phyloP scores from a whole-genome alignment of 2,113 vertebrate species.

The Nematolebias whitei region DNA sequence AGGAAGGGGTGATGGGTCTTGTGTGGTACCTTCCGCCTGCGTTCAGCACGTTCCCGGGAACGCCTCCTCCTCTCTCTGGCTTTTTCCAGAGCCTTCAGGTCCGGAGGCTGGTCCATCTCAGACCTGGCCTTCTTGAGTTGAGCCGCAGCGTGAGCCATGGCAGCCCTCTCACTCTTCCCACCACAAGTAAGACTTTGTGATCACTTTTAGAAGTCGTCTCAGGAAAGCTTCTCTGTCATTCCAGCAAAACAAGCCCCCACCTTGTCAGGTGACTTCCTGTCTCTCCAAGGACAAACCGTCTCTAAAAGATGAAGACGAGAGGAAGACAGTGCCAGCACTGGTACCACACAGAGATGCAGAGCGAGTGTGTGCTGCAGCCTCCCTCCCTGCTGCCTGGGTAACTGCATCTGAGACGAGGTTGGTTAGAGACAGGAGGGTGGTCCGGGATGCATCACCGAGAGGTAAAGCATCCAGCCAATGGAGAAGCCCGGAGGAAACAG shows the following conservation, averaged over 20 bases:
- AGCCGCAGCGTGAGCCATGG: conserved; percentile 96
- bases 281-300: conserved; percentile 47
- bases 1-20: conserved; percentile 16
- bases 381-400: conserved; percentile 48
- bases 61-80: conserved; percentile 90
- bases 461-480: conserved; percentile 60
- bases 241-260: background rate
- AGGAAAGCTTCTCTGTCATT: conserved; percentile 3
- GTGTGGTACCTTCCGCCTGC: conserved; percentile 93
- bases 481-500: conserved; percentile 23
- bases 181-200: conserved; percentile 15
- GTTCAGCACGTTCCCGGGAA: conserved; percentile 90
- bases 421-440: conserved; percentile 36
- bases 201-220: conserved; percentile 23
- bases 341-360: conserved; percentile 31
- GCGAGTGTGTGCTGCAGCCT: conserved; percentile 37
- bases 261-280: conserved; percentile 41
- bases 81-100: conserved; percentile 87
- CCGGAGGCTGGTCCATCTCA: conserved; percentile 84
- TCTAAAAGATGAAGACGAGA: background rate
- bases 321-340: conserved; percentile 8
- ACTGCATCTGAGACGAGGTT: conserved; percentile 60
- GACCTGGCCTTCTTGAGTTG: conserved; percentile 97
- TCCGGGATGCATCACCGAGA: conserved; percentile 49
- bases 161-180: conserved; percentile 11